phyloP scores from a whole-genome alignment of 1,140 invertebrate species.

The Hetaerina americana region DNA sequence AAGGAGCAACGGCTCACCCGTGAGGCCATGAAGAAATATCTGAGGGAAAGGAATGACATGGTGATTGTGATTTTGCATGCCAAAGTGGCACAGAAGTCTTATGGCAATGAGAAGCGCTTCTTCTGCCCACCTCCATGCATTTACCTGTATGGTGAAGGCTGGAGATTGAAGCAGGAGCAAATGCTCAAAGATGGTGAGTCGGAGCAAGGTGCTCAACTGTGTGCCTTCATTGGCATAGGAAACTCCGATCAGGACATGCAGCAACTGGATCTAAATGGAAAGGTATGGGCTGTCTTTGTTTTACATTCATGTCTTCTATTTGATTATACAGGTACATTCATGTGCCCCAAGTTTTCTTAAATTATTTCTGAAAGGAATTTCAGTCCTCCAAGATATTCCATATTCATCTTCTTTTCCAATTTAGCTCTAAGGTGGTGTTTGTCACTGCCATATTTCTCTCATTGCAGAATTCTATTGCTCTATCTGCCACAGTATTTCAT shows the following conservation, averaged over 20 bases:
- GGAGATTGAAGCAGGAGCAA: constrained; percentile 78
- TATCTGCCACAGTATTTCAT: no score
- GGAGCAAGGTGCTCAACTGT: constrained; percentile 81
- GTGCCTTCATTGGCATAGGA: constrained; percentile 97
- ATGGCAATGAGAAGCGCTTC: constrained; percentile 98
- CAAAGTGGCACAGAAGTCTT: constrained; percentile 98
- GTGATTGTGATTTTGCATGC: constrained; percentile 95
- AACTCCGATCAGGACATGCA: constrained; percentile 99
- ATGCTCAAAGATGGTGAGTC: constrained; percentile 78
- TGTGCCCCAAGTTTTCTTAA: no score
- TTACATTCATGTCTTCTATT: no score
- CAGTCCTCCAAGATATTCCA: no score
- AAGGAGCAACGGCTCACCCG: constrained; percentile 77
- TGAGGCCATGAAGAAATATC: constrained; percentile 92
- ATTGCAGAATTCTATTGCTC: no score
- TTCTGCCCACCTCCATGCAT: constrained; percentile 99
- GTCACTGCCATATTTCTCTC: no score
- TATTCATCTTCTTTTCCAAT: no score
- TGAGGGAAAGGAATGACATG: constrained; percentile 88
- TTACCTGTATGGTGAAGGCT: constrained; percentile 94
- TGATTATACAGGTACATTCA: no score
- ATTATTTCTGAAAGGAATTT: no score
- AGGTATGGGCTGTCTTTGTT: no score
- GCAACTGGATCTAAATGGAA: constrained; percentile 85
- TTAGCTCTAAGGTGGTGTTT: no score